Percentiles rank a stretch among this genome's conserved stretches.
Conservation (phyloP, 1,140 invertebrate species). For the Euborellia annulipes region DNA sequence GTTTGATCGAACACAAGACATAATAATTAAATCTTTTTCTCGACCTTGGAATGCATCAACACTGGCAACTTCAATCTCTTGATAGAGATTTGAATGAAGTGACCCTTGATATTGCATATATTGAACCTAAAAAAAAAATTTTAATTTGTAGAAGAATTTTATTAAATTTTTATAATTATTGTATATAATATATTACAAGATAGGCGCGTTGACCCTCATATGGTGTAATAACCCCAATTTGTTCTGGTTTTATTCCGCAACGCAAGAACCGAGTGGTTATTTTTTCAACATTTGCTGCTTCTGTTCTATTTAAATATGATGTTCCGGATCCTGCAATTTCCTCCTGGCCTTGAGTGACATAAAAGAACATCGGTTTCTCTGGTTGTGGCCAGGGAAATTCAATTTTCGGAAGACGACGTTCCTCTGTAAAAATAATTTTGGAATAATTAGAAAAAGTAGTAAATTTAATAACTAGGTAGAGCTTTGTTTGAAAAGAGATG, state of each 20-base stretch:
- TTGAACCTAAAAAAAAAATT: constrained; percentile 59
- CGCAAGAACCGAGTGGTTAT: constrained; percentile 86
- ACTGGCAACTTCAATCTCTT: constrained; percentile 98
- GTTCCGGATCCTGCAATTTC: constrained; percentile 98
- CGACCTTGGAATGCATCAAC: constrained; percentile 97
- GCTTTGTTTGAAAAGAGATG: too few species aligned
- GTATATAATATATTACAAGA: constrained; percentile 37
- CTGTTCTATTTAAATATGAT: constrained; percentile 95
- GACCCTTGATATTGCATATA: constrained; percentile 99
- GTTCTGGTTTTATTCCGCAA: constrained; percentile 89
- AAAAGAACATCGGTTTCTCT: constrained; percentile 98
- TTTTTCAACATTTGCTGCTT: constrained; percentile 97
- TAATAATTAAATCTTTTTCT: constrained; percentile 98
- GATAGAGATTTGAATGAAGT: constrained; percentile 89
- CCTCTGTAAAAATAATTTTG: constrained; percentile 46
- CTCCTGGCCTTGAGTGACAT: constrained; percentile 94
- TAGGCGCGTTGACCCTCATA: constrained; percentile 99
- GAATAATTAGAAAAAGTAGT: too few species aligned
- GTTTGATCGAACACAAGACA: constrained; percentile 89
- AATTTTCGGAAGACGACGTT: constrained; percentile 73
- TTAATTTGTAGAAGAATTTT: too few species aligned
- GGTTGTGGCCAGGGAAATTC: constrained; percentile 96
- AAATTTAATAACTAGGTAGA: too few species aligned
- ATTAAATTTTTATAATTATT: too few species aligned
- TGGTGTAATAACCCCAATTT: constrained; percentile 99